Percentiles rank a stretch among this genome's conserved stretches.
Conservation (phyloP, 2,113 vertebrate genomes). For the Python bivittatus region DNA sequence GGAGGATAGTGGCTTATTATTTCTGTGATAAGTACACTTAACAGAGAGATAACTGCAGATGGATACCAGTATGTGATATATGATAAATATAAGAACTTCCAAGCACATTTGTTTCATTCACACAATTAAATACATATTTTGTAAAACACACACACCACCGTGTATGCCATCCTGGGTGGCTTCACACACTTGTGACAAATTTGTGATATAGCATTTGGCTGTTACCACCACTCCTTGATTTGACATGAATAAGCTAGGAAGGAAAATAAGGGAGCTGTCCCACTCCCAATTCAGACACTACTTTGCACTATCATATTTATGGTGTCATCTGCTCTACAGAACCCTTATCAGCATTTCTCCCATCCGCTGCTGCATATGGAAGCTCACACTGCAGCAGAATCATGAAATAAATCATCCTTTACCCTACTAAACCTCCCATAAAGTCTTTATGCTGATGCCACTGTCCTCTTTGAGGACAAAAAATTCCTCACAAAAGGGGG, state of each 20-base stretch:
- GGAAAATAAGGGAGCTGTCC: neutral
- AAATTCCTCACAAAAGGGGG: conserved; percentile 11
- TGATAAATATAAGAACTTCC: neutral
- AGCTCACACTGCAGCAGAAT: neutral
- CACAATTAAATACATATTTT: neutral
- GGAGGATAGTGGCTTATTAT: neutral
- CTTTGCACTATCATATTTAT: neutral
- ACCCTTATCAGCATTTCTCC: neutral
- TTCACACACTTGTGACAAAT: neutral
- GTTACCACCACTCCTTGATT: neutral
- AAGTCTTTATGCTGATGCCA: conserved; percentile 20
- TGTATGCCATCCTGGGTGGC: neutral
- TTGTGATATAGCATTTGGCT: neutral
- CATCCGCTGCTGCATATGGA: neutral
- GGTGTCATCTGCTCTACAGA: neutral
- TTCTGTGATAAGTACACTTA: neutral
- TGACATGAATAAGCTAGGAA: neutral
- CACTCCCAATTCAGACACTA: neutral
- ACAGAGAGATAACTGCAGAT: neutral
- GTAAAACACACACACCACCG: neutral
- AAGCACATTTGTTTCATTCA: neutral
- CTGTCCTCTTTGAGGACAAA: conserved; percentile 9
- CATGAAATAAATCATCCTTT: conserved; percentile 31
- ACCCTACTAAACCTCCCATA: neutral
- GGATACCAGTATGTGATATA: neutral